Conservation (phyloP, 2,113 vertebrate species). For the Craseonycteris thonglongyai region DNA sequence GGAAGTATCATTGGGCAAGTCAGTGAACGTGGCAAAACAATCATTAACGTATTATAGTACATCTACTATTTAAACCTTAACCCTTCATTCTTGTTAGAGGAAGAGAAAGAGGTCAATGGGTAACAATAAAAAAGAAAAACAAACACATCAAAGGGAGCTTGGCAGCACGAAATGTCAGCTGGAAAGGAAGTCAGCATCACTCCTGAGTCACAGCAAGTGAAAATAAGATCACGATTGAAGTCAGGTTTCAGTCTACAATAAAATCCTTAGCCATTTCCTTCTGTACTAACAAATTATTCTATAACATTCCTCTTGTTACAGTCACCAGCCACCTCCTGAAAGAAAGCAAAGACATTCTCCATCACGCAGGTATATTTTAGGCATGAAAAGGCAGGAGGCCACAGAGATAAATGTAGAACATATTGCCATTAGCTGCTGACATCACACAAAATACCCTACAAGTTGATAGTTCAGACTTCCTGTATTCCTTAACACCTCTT, state of each 20-base stretch:
- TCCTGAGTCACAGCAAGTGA: neutral
- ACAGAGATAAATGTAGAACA: neutral
- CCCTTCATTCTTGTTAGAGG: neutral
- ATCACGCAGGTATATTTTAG: neutral
- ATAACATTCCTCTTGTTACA: neutral
- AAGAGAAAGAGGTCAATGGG: neutral
- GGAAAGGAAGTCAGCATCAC: neutral
- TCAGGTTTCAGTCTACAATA: neutral
- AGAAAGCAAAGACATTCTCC: conserved; percentile 21
- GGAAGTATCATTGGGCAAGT: neutral
- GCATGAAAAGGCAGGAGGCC: conserved; percentile 31
- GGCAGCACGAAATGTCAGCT: neutral
- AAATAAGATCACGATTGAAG: conserved; percentile 40
- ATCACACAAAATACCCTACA: neutral
- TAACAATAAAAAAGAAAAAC: neutral
- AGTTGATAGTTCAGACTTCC: neutral
- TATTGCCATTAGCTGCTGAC: neutral
- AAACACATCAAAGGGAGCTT: neutral
- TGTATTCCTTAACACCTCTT: neutral
- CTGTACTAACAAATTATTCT: conserved; percentile 37
- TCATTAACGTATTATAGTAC: neutral
- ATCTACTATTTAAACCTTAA: conserved; percentile 12
- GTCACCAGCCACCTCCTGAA: neutral
- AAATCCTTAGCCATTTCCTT: conserved; percentile 21
- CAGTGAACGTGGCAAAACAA: neutral